These are phyloP conservation scores for Chascanopsetta lugubris DNA, from an alignment of 2,113 vertebrate genomes.

Conservation along the genomic window DNA sequence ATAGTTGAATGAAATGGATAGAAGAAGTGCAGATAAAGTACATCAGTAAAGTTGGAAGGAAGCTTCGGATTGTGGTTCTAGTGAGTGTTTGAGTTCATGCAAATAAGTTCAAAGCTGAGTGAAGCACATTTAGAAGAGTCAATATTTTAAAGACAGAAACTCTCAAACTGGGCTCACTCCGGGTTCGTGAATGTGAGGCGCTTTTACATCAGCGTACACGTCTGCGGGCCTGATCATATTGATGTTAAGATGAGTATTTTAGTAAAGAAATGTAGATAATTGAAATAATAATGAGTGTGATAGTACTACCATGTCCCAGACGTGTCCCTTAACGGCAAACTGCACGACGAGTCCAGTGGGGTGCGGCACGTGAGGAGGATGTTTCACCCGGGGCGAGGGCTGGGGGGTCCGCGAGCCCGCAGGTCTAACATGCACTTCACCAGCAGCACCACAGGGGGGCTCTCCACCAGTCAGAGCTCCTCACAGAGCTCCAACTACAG, in stretches of 20 bases:
- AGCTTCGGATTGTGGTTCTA: background rate
- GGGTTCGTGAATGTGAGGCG: too few species aligned
- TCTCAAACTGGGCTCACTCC: too few species aligned
- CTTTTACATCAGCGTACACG: too few species aligned
- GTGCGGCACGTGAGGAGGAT: constrained; percentile 98
- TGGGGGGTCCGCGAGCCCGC: constrained; percentile 95
- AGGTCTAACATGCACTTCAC: constrained; percentile 99
- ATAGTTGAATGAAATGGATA: constrained; percentile 5
- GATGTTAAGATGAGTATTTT: too few species aligned
- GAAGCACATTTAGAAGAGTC: background rate
- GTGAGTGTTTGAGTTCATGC: background rate
- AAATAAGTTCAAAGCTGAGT: constrained; percentile 1
- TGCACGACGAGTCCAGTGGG: constrained; percentile 95
- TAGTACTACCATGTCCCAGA: background rate
- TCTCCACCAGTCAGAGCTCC: constrained; percentile 86
- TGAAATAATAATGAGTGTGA: background rate
- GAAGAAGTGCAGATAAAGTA: constrained; percentile 12
- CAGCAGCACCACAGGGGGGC: constrained; percentile 94
- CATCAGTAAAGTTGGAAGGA: too few species aligned
- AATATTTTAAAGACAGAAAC: too few species aligned
- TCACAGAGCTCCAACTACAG: constrained; percentile 99
- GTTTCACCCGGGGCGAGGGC: constrained; percentile 96
- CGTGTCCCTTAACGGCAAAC: constrained; percentile 52
- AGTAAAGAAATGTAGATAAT: background rate
- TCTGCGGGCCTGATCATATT: too few species aligned